These are phyloP conservation scores for Beroe ovata DNA, from an alignment of 37 sponge, comb jelly and placozoan species.

Conservation along the genomic window DNA sequence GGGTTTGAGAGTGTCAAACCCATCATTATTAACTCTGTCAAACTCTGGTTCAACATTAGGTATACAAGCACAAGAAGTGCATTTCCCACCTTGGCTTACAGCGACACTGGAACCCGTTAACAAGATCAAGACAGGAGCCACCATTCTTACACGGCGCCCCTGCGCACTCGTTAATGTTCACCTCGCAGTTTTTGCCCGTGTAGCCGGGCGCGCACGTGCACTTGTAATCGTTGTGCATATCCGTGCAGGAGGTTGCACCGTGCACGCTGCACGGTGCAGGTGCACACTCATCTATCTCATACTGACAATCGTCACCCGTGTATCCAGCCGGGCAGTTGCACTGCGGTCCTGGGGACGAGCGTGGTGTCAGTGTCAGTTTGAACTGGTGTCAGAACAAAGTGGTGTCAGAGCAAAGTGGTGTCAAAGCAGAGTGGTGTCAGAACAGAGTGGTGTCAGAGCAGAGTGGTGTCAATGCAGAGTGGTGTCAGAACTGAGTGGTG, in stretches of 20 bases:
- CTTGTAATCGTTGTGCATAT: conserved; percentile 1
- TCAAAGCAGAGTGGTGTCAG: too few relatives aligned
- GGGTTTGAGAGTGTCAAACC: too few relatives aligned
- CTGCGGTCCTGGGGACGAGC: conserved; percentile 13
- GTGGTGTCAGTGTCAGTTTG: too few relatives aligned
- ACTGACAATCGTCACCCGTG: conserved; percentile 35
- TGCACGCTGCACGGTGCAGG: not conserved
- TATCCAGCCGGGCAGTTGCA: conserved; percentile 63
- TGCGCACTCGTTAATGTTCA: conserved; percentile 55
- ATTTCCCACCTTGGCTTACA: conserved; percentile 26
- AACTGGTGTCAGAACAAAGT: too few relatives aligned
- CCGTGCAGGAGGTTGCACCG: conserved; percentile 2
- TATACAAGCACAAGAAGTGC: too few relatives aligned
- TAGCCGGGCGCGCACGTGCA: conserved; percentile 41
- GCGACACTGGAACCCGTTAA: conserved; percentile 26
- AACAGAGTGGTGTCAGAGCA: too few relatives aligned
- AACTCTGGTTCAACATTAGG: too few relatives aligned
- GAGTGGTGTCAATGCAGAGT: too few relatives aligned
- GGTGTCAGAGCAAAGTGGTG: too few relatives aligned
- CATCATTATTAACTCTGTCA: too few relatives aligned
- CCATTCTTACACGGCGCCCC: conserved; percentile 22
- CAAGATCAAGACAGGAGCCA: conserved; percentile 9
- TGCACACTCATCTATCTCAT: conserved; percentile 33
- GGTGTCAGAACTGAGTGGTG: too few relatives aligned
- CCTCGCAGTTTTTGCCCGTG: conserved; percentile 49